phyloP scores from a whole-genome alignment of 2,797 vertebrate species.

The Scolopax bukidnonensis region DNA sequence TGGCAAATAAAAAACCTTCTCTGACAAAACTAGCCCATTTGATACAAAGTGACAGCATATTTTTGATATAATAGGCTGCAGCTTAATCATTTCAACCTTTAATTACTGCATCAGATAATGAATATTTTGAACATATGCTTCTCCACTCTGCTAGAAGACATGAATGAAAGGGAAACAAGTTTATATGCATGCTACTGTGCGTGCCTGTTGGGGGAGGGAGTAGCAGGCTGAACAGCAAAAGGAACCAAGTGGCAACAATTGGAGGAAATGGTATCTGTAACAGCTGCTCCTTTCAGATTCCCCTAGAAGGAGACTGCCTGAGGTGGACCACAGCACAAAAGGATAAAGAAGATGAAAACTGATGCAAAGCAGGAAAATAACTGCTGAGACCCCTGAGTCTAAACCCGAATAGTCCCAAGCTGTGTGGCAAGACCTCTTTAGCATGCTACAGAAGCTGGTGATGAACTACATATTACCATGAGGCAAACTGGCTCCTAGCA shows the following conservation, averaged over 20 bases:
- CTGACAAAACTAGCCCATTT: slow-evolving; percentile 3
- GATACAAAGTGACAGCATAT: background rate
- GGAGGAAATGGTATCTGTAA: slow-evolving; percentile 87
- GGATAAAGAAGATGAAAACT: slow-evolving; percentile 90
- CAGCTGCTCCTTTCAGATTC: slow-evolving; percentile 91
- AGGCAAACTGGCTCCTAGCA: slow-evolving; percentile 77
- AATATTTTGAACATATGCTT: slow-evolving; percentile 89
- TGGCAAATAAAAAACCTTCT: slow-evolving; percentile 3
- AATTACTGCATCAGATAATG: slow-evolving; percentile 78
- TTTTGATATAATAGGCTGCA: slow-evolving; percentile 29
- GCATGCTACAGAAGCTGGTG: slow-evolving; percentile 83
- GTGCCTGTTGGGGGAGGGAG: background rate
- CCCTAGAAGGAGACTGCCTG: slow-evolving; percentile 81
- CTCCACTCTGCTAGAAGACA: slow-evolving; percentile 83
- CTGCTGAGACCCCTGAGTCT: slow-evolving; percentile 83
- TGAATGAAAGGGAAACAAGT: slow-evolving; percentile 86
- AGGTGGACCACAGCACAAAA: slow-evolving; percentile 82
- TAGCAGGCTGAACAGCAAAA: slow-evolving; percentile 36
- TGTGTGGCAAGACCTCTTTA: slow-evolving; percentile 86
- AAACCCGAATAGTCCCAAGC: slow-evolving; percentile 78
- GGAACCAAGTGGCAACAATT: slow-evolving; percentile 81
- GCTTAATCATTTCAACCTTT: slow-evolving; percentile 62
- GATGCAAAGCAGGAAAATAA: slow-evolving; percentile 88
- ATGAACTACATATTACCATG: slow-evolving; percentile 89
- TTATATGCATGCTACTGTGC: slow-evolving; percentile 82